Conservation (phyloP, 1,140 invertebrate species). For the Nasonia longicornis region DNA sequence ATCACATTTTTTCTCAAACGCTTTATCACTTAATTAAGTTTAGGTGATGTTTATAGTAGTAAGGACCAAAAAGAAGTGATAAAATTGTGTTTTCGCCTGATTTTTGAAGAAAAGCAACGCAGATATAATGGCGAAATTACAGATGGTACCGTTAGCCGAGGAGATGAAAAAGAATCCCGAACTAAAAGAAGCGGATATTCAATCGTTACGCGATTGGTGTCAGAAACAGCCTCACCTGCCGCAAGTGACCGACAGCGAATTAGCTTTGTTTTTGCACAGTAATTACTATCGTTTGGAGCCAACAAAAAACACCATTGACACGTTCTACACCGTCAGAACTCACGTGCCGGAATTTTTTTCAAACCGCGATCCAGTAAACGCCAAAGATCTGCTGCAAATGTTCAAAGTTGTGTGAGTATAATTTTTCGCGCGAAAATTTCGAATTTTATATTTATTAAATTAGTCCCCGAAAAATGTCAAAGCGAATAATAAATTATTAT, state of each 20-base stretch:
- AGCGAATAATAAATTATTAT: too few species aligned
- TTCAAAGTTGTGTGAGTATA: conserved; percentile 24
- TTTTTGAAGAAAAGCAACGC: background rate
- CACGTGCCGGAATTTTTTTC: conserved; percentile 70
- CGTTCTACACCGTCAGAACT: conserved; percentile 71
- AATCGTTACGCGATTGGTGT: conserved; percentile 71
- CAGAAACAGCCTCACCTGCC: conserved; percentile 73
- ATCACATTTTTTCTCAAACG: too few species aligned
- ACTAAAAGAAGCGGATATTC: conserved; percentile 69
- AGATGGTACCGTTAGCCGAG: conserved; percentile 58
- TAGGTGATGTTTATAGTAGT: too few species aligned
- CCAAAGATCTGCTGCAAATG: background rate
- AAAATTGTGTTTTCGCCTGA: background rate
- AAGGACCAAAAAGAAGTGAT: too few species aligned
- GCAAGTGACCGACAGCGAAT: conserved; percentile 68
- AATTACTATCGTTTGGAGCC: conserved; percentile 72
- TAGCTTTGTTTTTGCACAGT: conserved; percentile 73
- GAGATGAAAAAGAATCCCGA: conserved; percentile 70
- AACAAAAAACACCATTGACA: conserved; percentile 72
- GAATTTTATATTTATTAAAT: too few species aligned
- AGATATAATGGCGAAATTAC: conserved; percentile 1
- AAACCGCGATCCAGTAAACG: conserved; percentile 66
- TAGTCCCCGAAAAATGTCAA: too few species aligned
- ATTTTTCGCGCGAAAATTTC: background rate
- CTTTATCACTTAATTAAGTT: too few species aligned